Evolutionary conservation across 2,888 invertebrate species (phyloP).

Genomic region (Atethmia centrago): DNA sequence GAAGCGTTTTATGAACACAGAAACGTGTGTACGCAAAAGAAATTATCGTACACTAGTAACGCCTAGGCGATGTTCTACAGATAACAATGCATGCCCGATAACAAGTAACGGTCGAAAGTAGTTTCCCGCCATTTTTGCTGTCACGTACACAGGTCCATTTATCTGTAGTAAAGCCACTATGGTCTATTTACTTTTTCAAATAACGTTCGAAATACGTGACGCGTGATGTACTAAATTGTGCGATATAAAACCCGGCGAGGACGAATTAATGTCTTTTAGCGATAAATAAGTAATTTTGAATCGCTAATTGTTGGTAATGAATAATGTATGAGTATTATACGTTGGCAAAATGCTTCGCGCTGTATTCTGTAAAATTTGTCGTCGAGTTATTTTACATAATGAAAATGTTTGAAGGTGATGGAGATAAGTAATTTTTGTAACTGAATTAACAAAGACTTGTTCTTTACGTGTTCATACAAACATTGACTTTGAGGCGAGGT

Average conservation of each 20-base stretch:
- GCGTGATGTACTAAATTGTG: constrained; percentile 71
- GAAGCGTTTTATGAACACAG: constrained; percentile 55
- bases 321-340: constrained; percentile 66
- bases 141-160: constrained; percentile 73
- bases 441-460: constrained; percentile 54
- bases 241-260: constrained; percentile 61
- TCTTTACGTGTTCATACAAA: constrained; percentile 33
- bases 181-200: constrained; percentile 80
- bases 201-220: constrained; percentile 77
- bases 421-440: constrained; percentile 53
- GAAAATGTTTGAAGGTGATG: constrained; percentile 66
- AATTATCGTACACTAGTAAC: constrained; percentile 73
- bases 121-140: constrained; percentile 83
- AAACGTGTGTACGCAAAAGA: constrained; percentile 70
- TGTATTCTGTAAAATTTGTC: constrained; percentile 60
- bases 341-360: constrained; percentile 54
- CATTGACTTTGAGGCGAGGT: constrained; percentile 47
- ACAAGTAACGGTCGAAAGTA: constrained; percentile 79
- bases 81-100: constrained; percentile 81
- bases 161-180: constrained; percentile 77
- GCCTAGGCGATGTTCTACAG: constrained; percentile 78
- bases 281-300: constrained; percentile 72
- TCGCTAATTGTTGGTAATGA: constrained; percentile 67
- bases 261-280: constrained; percentile 63
- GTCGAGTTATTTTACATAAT: constrained; percentile 62